These are phyloP conservation scores for Galbula dea DNA, from an alignment of 2,113 vertebrate species.

Conservation along the genomic window DNA sequence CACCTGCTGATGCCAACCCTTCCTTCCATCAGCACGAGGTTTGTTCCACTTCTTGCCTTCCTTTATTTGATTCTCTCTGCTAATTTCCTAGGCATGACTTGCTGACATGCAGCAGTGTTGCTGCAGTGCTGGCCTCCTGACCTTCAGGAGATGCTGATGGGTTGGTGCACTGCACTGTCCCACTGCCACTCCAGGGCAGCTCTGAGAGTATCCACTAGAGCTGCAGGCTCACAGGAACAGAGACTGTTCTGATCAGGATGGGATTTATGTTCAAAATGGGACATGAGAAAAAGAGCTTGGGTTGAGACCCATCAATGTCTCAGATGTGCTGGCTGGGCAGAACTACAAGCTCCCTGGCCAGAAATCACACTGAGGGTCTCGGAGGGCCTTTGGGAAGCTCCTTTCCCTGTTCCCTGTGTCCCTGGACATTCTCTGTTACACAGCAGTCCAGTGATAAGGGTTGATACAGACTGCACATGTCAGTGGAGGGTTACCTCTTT, in stretches of 20 bases:
- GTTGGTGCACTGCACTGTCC: not conserved
- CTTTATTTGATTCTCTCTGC: not conserved
- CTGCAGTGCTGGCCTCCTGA: not conserved
- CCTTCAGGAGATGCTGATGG: accelerated
- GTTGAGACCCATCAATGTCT: not conserved
- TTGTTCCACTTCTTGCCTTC: constrained; percentile 78
- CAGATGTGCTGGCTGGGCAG: not conserved
- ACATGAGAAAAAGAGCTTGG: not conserved
- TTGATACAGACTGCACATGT: not conserved
- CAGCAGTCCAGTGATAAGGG: accelerated
- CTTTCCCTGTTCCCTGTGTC: not conserved
- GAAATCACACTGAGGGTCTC: not conserved
- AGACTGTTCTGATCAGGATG: not conserved
- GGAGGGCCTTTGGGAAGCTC: not conserved
- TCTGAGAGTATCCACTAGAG: not conserved
- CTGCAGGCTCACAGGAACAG: not conserved
- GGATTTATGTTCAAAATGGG: not conserved
- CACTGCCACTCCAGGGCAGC: not conserved
- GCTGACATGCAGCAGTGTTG: not conserved
- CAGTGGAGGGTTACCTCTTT: not conserved
- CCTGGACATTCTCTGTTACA: not conserved
- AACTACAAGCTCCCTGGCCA: not conserved
- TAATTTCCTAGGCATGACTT: not conserved
- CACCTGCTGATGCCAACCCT: constrained; percentile 80
- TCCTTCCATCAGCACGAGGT: constrained; percentile 89